Evolutionary conservation across 2,113 vertebrate species (phyloP).

Genomic region (Dunckerocampus dactyliophorus): DNA sequence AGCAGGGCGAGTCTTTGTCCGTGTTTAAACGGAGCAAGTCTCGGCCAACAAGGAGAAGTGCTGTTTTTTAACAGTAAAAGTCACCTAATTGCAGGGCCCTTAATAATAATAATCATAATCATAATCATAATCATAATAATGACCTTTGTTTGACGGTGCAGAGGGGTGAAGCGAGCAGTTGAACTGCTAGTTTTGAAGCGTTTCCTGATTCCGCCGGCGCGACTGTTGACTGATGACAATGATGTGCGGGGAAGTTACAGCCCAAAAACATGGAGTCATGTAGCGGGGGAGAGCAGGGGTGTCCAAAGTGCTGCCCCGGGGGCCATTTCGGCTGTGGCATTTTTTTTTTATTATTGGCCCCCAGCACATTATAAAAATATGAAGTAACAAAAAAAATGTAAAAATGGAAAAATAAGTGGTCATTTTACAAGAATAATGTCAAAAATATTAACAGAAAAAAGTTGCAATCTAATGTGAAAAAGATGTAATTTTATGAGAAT

Average conservation of each 20-base stretch:
- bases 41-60: conserved; percentile 53
- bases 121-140: conserved; percentile 24
- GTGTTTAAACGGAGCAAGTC: conserved; percentile 54
- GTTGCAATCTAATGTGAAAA: too few species aligned
- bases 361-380: too few species aligned
- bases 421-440: too few species aligned
- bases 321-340: too few species aligned
- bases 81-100: conserved; percentile 46
- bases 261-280: not conserved
- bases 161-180: conserved; percentile 57
- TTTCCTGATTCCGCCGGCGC: conserved; percentile 50
- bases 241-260: conserved; percentile 31
- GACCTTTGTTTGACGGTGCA: conserved; percentile 35
- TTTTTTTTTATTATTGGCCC: too few species aligned
- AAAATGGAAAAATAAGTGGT: too few species aligned
- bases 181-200: conserved; percentile 58
- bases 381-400: too few species aligned
- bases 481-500: too few species aligned
- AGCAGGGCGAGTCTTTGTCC: conserved; percentile 49
- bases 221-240: conserved; percentile 48
- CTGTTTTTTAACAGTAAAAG: conserved; percentile 67
- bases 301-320: too few species aligned
- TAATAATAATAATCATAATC: conserved; percentile 25
- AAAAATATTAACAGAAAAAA: too few species aligned
- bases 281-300: not conserved